These are phyloP conservation scores for Hylyphantes graminicola DNA, from an alignment of 1,140 invertebrate species.

Conservation along the genomic window DNA sequence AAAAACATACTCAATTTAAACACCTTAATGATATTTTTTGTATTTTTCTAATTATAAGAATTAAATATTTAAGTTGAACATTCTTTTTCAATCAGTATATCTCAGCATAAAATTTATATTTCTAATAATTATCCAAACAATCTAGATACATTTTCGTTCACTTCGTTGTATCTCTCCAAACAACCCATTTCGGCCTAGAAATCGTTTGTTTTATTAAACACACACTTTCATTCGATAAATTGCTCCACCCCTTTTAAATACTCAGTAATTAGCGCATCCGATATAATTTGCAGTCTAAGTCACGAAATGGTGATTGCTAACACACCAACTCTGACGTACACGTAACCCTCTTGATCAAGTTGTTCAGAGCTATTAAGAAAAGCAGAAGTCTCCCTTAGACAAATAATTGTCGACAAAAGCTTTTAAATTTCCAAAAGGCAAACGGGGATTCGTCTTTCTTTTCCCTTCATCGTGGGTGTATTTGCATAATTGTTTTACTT, in stretches of 20 bases:
- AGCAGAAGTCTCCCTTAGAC: slow-evolving; percentile 23
- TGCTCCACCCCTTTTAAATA: background rate
- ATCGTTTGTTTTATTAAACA: too few relatives aligned
- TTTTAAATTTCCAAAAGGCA: slow-evolving; percentile 31
- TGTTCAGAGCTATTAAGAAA: slow-evolving; percentile 20
- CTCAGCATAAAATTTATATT: too few relatives aligned
- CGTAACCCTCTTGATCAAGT: slow-evolving; percentile 17
- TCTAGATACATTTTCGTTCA: too few relatives aligned
- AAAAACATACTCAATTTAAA: too few relatives aligned
- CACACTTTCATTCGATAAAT: background rate
- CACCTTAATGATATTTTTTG: too few relatives aligned
- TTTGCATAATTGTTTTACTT: slow-evolving; percentile 11
- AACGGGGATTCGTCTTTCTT: slow-evolving; percentile 24
- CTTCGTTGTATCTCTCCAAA: too few relatives aligned
- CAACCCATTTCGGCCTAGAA: too few relatives aligned
- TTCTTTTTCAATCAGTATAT: too few relatives aligned
- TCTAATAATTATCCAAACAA: too few relatives aligned
- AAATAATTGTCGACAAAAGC: slow-evolving; percentile 7
- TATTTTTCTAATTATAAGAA: too few relatives aligned
- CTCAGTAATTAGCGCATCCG: slow-evolving; percentile 12
- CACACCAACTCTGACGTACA: slow-evolving; percentile 16
- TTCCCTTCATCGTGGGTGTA: background rate
- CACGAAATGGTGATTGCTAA: slow-evolving; percentile 25
- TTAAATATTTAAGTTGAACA: too few relatives aligned
- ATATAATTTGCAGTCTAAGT: slow-evolving; percentile 35